A percentile compares a stretch with the other conserved stretches of the same genome.
These are phyloP conservation scores for Fulica atra DNA, from an alignment of 2,113 vertebrate species.

Conservation along the genomic window DNA sequence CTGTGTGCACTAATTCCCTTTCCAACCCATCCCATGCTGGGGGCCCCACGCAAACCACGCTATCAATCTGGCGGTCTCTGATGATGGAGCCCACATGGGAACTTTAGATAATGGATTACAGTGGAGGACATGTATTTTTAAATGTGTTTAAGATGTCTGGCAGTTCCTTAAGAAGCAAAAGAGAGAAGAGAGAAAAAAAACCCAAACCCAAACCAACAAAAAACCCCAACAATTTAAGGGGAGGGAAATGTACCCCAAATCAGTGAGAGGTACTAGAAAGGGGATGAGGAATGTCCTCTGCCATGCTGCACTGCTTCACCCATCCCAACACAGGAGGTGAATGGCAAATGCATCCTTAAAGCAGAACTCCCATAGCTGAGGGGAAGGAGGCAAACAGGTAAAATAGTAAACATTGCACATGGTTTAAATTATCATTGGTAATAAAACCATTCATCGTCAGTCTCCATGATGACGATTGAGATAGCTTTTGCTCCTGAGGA, in stretches of 20 bases:
- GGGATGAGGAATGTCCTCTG: background rate
- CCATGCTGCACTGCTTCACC: background rate
- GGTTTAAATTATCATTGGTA: conserved; percentile 31
- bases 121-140: conserved; percentile 9
- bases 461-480: background rate
- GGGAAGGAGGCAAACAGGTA: background rate
- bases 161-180: background rate
- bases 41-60: background rate
- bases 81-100: conserved; percentile 19
- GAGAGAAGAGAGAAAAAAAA: background rate
- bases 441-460: conserved; percentile 37
- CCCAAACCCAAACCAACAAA: no score
- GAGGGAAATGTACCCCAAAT: background rate
- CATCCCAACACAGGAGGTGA: background rate
- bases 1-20: background rate
- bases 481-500: background rate
- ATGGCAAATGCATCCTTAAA: background rate
- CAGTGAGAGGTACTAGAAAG: background rate
- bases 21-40: background rate
- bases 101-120: conserved; percentile 34
- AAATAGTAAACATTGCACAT: background rate
- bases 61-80: conserved; percentile 21
- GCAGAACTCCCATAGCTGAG: background rate
- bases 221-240: background rate
- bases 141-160: conserved; percentile 55